These are phyloP conservation scores for Odontomyia ornata DNA, from an alignment of 2,888 invertebrate species.

Conservation along the genomic window DNA sequence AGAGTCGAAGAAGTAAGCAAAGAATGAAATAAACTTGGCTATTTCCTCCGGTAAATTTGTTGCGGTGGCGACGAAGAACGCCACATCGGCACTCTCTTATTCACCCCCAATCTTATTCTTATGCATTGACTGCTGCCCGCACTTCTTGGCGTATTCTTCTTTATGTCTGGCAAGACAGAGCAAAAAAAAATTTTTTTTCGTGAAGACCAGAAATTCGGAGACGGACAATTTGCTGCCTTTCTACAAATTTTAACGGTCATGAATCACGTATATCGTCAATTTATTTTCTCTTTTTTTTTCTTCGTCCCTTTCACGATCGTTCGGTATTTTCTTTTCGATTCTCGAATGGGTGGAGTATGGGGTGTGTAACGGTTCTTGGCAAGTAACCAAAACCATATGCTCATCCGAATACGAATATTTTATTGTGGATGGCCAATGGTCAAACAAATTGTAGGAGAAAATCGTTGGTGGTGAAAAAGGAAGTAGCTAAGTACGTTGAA, in stretches of 20 bases:
- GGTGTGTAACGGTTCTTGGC: not conserved
- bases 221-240: constrained; percentile 53
- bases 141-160: not conserved
- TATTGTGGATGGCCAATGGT: not conserved
- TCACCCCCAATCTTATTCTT: constrained; percentile 12
- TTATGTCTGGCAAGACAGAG: not conserved
- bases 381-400: constrained; percentile 16
- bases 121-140: constrained; percentile 7
- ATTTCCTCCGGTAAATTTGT: not conserved
- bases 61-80: not conserved
- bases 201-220: constrained; percentile 47
- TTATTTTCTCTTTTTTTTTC: constrained; percentile 51
- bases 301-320: constrained; percentile 13
- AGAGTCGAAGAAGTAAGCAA: not conserved
- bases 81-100: constrained; percentile 30
- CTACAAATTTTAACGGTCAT: constrained; percentile 52
- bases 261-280: constrained; percentile 54
- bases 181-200: not conserved
- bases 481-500: not conserved
- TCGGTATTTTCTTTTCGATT: constrained; percentile 1
- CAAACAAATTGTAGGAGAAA: not conserved
- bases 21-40: not conserved
- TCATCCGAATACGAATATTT: not conserved
- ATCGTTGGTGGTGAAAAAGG: not conserved
- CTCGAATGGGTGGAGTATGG: not conserved